A percentile compares a stretch with the other conserved stretches of the same genome.
Conservation (phyloP, 2,797 vertebrate species). For the Taeniopygia guttata region DNA sequence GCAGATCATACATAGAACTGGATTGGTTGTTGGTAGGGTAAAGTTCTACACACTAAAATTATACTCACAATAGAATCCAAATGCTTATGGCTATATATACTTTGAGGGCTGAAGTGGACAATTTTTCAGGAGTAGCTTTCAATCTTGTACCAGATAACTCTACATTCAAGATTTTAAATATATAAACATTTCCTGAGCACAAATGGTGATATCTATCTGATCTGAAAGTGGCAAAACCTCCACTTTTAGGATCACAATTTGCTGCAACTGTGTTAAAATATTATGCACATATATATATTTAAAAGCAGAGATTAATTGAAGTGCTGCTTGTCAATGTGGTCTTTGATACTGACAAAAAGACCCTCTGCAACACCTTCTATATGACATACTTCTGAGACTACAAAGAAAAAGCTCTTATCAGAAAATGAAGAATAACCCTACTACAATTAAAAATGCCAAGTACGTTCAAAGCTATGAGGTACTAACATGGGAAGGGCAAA, state of each 20-base stretch:
- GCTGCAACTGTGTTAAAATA: not conserved
- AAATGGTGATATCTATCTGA: not conserved
- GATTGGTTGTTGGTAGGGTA: not conserved
- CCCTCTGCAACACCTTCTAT: not conserved
- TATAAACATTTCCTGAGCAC: not conserved
- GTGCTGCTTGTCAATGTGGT: accelerated
- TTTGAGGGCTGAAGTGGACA: not conserved
- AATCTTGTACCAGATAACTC: not conserved
- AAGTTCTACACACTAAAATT: not conserved
- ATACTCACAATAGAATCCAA: not conserved
- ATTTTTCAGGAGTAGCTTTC: not conserved
- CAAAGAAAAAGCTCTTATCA: not conserved
- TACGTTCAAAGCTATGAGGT: not conserved
- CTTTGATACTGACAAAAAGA: not conserved
- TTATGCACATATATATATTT: not conserved
- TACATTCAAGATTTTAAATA: not conserved
- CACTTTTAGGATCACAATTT: not conserved
- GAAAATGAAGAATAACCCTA: not conserved
- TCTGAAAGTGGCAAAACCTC: not conserved
- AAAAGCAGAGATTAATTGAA: not conserved
- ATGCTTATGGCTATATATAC: not conserved
- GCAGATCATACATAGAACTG: not conserved
- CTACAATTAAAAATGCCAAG: slow-evolving; percentile 3
- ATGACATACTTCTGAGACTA: not conserved
- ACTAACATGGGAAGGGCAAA: slow-evolving; percentile 23